phyloP scores from a whole-genome alignment of 2,888 invertebrate species.

The Punctoribates punctum region DNA sequence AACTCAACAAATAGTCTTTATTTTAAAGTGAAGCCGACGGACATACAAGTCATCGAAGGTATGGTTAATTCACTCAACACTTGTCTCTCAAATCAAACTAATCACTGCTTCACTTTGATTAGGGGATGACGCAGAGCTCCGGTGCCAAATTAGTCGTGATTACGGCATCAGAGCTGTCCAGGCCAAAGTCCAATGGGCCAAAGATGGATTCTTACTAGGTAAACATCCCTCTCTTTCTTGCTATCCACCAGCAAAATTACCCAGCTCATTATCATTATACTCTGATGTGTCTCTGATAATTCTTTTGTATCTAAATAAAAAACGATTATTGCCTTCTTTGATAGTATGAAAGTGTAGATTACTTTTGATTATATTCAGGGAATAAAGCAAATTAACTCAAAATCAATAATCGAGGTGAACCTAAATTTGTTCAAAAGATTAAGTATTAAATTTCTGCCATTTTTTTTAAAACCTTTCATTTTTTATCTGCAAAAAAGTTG shows the following conservation, averaged over 20 bases:
- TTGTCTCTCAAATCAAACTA: neutral
- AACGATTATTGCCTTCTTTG: no score
- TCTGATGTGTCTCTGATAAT: no score
- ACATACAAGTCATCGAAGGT: constrained; percentile 48
- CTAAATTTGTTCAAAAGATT: no score
- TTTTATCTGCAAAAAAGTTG: no score
- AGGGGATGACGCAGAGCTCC: constrained; percentile 45
- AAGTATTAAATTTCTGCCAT: no score
- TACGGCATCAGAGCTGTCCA: constrained; percentile 41
- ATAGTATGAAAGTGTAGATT: no score
- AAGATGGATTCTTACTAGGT: constrained; percentile 48
- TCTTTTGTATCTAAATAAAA: no score
- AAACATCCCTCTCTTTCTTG: constrained; percentile 10
- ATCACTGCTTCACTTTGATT: neutral
- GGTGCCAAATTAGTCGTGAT: constrained; percentile 47
- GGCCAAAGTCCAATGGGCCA: constrained; percentile 47
- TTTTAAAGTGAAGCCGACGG: constrained; percentile 47
- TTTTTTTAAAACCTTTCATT: no score
- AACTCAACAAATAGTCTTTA: constrained; percentile 46
- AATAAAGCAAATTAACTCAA: no score
- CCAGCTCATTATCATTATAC: no score
- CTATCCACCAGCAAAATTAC: neutral
- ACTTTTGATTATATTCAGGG: no score
- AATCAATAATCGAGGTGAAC: no score
- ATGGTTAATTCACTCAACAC: neutral